Percentiles rank a stretch among this genome's conserved stretches.
Conservation (phyloP, 1,140 invertebrate genomes). For the Lamellibrachia luymesi region DNA sequence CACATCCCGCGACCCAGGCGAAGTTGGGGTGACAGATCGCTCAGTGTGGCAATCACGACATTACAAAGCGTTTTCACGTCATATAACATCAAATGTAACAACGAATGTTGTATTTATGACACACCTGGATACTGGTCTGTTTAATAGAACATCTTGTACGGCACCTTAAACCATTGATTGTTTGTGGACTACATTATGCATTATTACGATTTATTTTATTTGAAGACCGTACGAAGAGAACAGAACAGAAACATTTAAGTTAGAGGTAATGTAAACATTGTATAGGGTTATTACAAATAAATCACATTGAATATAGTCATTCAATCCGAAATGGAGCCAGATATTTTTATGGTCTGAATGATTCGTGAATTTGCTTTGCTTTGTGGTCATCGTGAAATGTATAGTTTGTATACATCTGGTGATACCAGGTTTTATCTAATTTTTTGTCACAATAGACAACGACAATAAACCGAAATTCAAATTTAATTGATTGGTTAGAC, state of each 20-base stretch:
- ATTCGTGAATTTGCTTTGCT: background rate
- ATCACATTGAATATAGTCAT: background rate
- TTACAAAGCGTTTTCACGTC: no score
- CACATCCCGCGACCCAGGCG: no score
- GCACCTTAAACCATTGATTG: no score
- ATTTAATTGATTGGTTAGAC: no score
- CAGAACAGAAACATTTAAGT: background rate
- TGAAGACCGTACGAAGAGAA: background rate
- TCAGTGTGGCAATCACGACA: no score
- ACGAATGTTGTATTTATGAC: no score
- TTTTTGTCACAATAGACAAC: background rate
- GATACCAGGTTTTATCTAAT: background rate
- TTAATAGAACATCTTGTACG: no score
- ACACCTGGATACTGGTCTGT: no score
- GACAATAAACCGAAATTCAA: no score
- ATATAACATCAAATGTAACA: no score
- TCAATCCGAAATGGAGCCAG: background rate
- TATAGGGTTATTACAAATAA: background rate
- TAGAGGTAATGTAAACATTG: background rate
- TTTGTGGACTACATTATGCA: no score
- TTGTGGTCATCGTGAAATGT: background rate
- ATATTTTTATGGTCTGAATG: background rate
- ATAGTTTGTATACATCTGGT: background rate
- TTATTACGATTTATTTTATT: background rate
- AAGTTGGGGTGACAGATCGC: no score